phyloP scores from a whole-genome alignment of 2,113 vertebrate genomes.

The Psephotus haematonotus region DNA sequence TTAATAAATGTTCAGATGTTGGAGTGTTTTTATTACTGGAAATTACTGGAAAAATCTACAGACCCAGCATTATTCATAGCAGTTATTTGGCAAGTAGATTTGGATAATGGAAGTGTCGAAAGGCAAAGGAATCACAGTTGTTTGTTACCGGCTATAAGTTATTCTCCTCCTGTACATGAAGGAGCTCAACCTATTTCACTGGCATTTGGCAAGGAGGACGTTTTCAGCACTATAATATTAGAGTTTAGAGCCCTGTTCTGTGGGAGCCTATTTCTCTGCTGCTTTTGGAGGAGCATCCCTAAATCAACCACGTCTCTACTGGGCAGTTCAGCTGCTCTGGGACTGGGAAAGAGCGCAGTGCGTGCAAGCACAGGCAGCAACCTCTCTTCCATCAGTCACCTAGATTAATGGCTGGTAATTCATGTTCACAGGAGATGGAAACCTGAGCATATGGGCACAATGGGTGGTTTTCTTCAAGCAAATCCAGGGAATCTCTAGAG shows the following conservation, averaged over 20 bases:
- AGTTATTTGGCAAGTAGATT: conserved; percentile 38
- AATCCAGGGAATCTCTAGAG: background rate
- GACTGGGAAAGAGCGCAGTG: background rate
- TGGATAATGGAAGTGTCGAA: background rate
- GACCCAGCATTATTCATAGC: background rate
- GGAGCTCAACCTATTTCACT: background rate
- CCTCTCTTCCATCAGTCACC: background rate
- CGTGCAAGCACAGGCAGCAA: background rate
- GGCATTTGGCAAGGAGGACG: background rate
- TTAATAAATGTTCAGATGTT: conserved; percentile 8
- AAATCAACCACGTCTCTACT: background rate
- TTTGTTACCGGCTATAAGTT: background rate
- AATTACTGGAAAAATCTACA: conserved; percentile 20
- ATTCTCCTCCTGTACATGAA: background rate
- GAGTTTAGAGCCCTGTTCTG: background rate
- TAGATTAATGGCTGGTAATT: background rate
- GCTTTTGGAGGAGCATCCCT: background rate
- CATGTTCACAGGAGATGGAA: background rate
- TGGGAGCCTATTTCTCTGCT: background rate
- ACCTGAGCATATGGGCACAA: background rate
- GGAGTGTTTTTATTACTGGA: conserved; percentile 23
- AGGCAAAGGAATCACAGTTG: background rate
- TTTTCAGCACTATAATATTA: background rate
- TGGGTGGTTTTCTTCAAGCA: background rate
- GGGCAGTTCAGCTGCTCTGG: background rate